These are phyloP conservation scores for Boulengeromyrus knoepffleri DNA, from an alignment of 2,113 vertebrate species.

Conservation along the genomic window DNA sequence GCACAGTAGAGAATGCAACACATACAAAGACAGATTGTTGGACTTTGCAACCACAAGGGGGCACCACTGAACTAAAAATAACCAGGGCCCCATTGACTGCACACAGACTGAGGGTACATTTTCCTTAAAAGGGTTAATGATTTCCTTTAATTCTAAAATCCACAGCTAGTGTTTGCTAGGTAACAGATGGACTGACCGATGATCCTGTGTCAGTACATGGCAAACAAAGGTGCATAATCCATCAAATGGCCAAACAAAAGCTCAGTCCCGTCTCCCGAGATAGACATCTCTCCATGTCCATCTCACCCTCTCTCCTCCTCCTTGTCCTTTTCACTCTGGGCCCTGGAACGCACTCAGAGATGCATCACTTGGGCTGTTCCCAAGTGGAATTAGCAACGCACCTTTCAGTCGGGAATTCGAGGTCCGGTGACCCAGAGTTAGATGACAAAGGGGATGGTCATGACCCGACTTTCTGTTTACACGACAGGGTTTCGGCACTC, in stretches of 20 bases:
- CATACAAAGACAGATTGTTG: background rate
- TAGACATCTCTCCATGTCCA: background rate
- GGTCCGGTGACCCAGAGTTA: background rate
- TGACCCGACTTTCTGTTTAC: background rate
- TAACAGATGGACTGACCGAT: background rate
- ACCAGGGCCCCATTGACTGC: background rate
- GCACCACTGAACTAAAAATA: constrained; percentile 2
- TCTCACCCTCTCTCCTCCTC: background rate
- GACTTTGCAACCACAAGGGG: background rate
- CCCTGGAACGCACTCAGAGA: background rate
- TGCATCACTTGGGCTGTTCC: background rate
- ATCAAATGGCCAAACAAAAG: background rate
- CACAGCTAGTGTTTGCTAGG: background rate
- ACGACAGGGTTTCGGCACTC: background rate
- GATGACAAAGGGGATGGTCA: background rate
- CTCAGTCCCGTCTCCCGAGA: background rate
- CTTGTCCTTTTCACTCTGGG: background rate
- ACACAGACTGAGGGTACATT: background rate
- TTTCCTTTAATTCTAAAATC: background rate
- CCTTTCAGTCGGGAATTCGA: background rate
- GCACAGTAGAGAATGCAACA: background rate
- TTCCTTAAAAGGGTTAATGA: background rate
- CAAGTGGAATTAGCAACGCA: background rate
- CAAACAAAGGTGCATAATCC: background rate
- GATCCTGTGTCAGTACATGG: background rate